Conservation (phyloP, 2,797 vertebrate species). For the Bovichtus diacanthus region DNA sequence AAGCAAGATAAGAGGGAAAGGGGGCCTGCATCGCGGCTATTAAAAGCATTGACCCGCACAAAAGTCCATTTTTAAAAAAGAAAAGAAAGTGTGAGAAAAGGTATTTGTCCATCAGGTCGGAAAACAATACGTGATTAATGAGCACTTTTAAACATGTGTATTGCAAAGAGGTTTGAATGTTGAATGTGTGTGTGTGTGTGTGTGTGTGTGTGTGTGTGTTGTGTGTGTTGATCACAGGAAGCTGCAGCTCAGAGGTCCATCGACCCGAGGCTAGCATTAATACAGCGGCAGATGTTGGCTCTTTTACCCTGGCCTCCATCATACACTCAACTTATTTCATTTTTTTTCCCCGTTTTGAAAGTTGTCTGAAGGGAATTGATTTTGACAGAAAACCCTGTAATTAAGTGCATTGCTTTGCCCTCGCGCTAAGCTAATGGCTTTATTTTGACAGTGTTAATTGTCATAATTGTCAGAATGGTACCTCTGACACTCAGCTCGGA, state of each 20-base stretch:
- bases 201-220: constrained; percentile 17
- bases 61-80: not conserved
- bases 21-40: not conserved
- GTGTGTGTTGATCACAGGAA: too few relatives aligned
- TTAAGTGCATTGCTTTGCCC: constrained; percentile 82
- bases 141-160: not conserved
- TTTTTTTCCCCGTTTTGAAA: constrained; percentile 28
- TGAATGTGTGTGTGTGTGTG: constrained; percentile 8
- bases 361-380: constrained; percentile 76
- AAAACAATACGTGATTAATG: not conserved
- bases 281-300: constrained; percentile 60
- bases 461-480: constrained; percentile 87
- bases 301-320: constrained; percentile 37
- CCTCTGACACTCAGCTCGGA: constrained; percentile 81
- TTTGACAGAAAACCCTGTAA: constrained; percentile 82
- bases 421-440: constrained; percentile 81
- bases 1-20: constrained; percentile 2
- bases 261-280: constrained; percentile 50
- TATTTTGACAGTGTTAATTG: constrained; percentile 89
- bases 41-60: not conserved
- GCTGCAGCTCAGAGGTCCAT: constrained; percentile 39
- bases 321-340: constrained; percentile 30
- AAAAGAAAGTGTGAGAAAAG: not conserved
- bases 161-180: not conserved
- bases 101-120: not conserved